Percentiles rank a stretch among this genome's conserved stretches.
These are phyloP conservation scores for Pangasianodon gigas DNA, from an alignment of 2,113 vertebrate genomes.

Conservation along the genomic window DNA sequence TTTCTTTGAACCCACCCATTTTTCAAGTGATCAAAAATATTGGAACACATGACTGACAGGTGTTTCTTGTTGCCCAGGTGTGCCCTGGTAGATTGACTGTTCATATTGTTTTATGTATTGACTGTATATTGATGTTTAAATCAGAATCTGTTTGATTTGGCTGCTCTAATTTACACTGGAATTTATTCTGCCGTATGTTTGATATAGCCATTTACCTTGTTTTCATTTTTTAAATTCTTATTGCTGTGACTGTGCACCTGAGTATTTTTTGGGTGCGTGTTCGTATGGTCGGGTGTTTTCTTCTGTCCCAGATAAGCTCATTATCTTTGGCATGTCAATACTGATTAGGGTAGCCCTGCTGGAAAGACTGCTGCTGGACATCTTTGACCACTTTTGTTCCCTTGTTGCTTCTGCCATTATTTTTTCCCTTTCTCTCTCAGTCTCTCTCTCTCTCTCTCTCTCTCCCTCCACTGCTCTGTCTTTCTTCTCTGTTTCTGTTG, in stretches of 20 bases:
- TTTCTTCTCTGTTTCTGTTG: background rate
- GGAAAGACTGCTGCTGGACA: slow-evolving; percentile 27
- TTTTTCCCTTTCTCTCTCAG: background rate
- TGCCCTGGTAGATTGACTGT: background rate
- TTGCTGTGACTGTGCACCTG: slow-evolving; percentile 1
- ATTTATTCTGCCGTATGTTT: background rate
- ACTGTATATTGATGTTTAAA: background rate
- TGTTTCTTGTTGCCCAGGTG: background rate
- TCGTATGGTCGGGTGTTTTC: background rate
- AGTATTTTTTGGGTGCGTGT: background rate
- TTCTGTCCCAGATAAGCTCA: slow-evolving; percentile 18
- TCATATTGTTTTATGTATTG: background rate
- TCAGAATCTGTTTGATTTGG: background rate
- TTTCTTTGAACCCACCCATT: background rate
- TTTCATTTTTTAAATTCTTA: background rate
- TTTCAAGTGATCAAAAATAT: background rate
- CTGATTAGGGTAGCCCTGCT: slow-evolving; percentile 34
- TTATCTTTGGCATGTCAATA: slow-evolving; percentile 32
- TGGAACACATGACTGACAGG: background rate
- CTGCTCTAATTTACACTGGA: background rate
- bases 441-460: background rate
- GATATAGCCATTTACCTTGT: background rate
- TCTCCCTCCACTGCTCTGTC: background rate
- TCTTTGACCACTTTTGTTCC: background rate
- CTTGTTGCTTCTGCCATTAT: slow-evolving; percentile 4